Conservation (phyloP, 2,113 vertebrate species). For the Perca flavescens region DNA sequence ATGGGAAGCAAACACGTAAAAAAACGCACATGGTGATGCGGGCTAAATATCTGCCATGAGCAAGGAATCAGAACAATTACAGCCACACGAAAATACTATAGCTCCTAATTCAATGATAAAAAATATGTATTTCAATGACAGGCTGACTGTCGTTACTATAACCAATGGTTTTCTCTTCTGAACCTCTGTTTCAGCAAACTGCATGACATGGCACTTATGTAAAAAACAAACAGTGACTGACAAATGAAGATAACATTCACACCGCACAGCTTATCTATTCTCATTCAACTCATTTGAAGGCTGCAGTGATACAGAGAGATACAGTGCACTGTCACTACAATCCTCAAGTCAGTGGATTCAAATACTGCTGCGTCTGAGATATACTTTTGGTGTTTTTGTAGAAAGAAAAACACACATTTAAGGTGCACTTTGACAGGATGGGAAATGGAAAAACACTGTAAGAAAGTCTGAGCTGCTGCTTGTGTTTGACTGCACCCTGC, state of each 20-base stretch:
- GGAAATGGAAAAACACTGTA: slow-evolving; percentile 15
- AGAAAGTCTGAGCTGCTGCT: slow-evolving; percentile 22
- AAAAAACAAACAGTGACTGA: slow-evolving; percentile 60
- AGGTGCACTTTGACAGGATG: slow-evolving; percentile 22
- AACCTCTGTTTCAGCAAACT: slow-evolving; percentile 46
- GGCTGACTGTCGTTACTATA: slow-evolving; percentile 26
- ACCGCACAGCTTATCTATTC: slow-evolving; percentile 39
- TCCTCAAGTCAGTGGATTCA: slow-evolving; percentile 38
- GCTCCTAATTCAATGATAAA: slow-evolving; percentile 63
- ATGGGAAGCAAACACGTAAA: slow-evolving; percentile 63
- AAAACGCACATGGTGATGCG: slow-evolving; percentile 60
- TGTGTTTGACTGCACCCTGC: background rate
- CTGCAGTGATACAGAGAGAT: slow-evolving; percentile 38
- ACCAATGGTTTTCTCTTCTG: slow-evolving; percentile 21
- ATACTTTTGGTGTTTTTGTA: slow-evolving; percentile 48
- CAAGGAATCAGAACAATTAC: slow-evolving; percentile 62
- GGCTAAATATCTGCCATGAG: slow-evolving; percentile 71
- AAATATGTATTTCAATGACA: slow-evolving; percentile 62
- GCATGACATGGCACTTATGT: slow-evolving; percentile 78
- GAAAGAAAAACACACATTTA: slow-evolving; percentile 69
- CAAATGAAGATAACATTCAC: slow-evolving; percentile 65
- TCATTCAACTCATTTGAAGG: slow-evolving; percentile 29
- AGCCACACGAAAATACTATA: slow-evolving; percentile 72
- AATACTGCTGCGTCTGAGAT: slow-evolving; percentile 46
- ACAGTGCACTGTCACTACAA: slow-evolving; percentile 43